Base-by-base conservation (phyloP, 1,140 invertebrate genomes). In the Hydropsyche tenuis region DNA sequence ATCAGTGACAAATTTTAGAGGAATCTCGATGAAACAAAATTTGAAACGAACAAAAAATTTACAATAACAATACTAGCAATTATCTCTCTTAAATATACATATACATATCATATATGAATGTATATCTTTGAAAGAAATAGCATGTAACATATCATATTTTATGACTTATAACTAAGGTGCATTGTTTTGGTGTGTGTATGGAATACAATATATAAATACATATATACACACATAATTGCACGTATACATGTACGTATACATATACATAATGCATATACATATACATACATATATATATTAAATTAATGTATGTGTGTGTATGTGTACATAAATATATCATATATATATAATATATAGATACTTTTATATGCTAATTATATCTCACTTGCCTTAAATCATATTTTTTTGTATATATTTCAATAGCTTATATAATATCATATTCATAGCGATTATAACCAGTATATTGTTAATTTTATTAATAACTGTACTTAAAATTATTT, bases 371-470 rank as follows among this genome's bases (percentile, higher is more conserved):
- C 42, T 65, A 65, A 65, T 65, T 65, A 42, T 48, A 48, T 68
- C 65, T 68, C 65, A 68, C 65, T 68, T 68, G 65, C 43, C 65
- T 68, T 68, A 68, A 18, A 42, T 48, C 43, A 48, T 48, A 48
- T 25, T 42, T 66, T 22, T 68, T 23, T 68, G 45, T 51, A 68
- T 68, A 68, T 68, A 68, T 48, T 68, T 65, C 43, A 68, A 30
- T 68, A 68, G 56, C 37, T 30, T 70, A 56, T n/a, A n/a, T 70
- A 56, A 37, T 56, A 70, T 56, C 37, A 70, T 70, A 70, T 37
- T 56, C 25, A 48, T 70, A 70, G 68, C 68, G 68, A 70, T 70
- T 70, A 70, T 70, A 70, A 56, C 45, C 68, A 56, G 68, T 70
- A 70, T 70, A 30, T 48, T 51, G 37, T 69, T 18, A 43, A 45